Percentiles rank a stretch among this genome's conserved stretches.
phyloP scores from a whole-genome alignment of 1,140 invertebrate genomes.

The Coptotermes formosanus region DNA sequence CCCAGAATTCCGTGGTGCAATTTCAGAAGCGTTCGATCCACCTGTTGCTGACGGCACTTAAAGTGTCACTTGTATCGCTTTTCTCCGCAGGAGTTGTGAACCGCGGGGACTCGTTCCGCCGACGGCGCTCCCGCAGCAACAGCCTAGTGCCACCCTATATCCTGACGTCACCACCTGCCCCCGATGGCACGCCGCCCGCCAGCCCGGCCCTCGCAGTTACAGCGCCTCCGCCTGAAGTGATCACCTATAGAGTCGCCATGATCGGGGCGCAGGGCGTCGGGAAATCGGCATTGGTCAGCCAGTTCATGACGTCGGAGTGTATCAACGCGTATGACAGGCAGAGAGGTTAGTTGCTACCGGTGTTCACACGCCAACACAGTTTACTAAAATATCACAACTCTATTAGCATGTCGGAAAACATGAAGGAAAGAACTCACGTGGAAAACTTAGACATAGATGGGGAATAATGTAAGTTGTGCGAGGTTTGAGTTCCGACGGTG shows the following conservation, averaged over 20 bases:
- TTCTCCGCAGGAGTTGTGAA: slow-evolving; percentile 75
- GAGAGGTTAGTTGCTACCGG: slow-evolving; percentile 52
- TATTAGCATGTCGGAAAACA: no score
- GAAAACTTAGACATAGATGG: no score
- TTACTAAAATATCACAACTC: no score
- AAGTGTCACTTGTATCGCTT: background rate
- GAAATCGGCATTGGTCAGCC: slow-evolving; percentile 84
- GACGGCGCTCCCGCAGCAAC: slow-evolving; percentile 74
- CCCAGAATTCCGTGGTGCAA: no score
- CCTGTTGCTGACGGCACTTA: no score
- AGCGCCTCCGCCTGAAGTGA: slow-evolving; percentile 51
- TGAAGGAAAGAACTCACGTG: no score
- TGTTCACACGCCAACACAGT: no score
- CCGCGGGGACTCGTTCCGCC: slow-evolving; percentile 82
- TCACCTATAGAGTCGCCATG: slow-evolving; percentile 73
- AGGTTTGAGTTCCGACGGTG: no score
- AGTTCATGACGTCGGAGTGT: slow-evolving; percentile 93
- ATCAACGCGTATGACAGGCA: slow-evolving; percentile 88
- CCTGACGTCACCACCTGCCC: slow-evolving; percentile 42
- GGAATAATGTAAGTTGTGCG: no score
- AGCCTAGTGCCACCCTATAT: slow-evolving; percentile 58
- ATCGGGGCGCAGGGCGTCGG: slow-evolving; percentile 84
- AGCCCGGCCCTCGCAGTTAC: slow-evolving; percentile 38
- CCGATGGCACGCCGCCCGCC: slow-evolving; percentile 31
- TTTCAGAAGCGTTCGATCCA: no score